Percentiles rank a stretch among this genome's conserved stretches.
phyloP scores from a whole-genome alignment of 2,888 invertebrate genomes.

The Pyrrhia umbra region DNA sequence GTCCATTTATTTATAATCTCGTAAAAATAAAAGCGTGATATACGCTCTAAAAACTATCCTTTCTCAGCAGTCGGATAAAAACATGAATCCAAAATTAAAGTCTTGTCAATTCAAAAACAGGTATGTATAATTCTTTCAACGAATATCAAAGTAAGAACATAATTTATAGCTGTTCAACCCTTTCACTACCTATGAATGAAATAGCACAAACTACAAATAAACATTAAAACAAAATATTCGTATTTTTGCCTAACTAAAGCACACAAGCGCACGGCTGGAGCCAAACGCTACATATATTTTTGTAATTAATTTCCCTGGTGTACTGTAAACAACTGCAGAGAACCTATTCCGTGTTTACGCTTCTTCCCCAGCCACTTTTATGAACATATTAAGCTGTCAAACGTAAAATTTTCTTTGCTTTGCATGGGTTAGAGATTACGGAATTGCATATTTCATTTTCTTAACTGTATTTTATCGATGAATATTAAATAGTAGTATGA shows the following conservation, averaged over 20 bases:
- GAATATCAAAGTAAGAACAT: not conserved
- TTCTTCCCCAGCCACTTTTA: conserved; percentile 69
- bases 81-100: too few species aligned
- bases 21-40: too few species aligned
- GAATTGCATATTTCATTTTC: conserved; percentile 23
- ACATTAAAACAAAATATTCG: conserved; percentile 51
- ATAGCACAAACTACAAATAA: conserved; percentile 6
- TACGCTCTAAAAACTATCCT: too few species aligned
- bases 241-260: conserved; percentile 49
- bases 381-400: conserved; percentile 69
- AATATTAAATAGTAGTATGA: too few species aligned
- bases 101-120: too few species aligned
- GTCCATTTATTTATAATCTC: too few species aligned
- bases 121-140: not conserved
- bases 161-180: not conserved
- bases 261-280: conserved; percentile 32
- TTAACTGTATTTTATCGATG: too few species aligned
- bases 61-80: too few species aligned
- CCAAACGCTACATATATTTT: conserved; percentile 69
- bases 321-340: conserved; percentile 74
- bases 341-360: conserved; percentile 72
- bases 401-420: conserved; percentile 60
- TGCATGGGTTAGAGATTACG: conserved; percentile 28
- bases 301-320: conserved; percentile 82
- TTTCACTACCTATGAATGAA: not conserved